These are phyloP conservation scores for Sterrhoptilus dennistouni DNA, from an alignment of 2,113 vertebrate genomes.

Conservation along the genomic window DNA sequence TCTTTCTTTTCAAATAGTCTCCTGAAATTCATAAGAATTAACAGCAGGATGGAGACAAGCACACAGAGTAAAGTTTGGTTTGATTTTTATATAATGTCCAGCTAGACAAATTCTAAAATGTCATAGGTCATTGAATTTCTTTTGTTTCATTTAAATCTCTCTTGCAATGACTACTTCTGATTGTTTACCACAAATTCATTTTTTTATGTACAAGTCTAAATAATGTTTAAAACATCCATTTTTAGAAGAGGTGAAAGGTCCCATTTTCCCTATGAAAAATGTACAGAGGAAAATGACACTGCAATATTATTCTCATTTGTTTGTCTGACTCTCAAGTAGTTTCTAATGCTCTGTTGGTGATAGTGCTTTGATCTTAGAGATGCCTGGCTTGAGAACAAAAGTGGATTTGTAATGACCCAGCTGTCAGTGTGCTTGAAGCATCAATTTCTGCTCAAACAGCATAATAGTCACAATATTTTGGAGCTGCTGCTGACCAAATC, in stretches of 20 bases:
- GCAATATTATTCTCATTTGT: neutral
- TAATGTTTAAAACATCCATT: neutral
- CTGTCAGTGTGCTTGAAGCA: neutral
- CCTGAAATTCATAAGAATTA: neutral
- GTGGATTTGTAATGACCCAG: neutral
- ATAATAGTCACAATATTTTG: neutral
- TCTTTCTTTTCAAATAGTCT: neutral
- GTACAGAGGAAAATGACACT: neutral
- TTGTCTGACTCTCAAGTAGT: neutral
- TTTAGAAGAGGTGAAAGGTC: neutral
- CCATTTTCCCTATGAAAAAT: neutral
- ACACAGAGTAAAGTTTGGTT: neutral
- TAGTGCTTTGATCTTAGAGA: neutral
- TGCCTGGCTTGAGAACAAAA: conserved; percentile 7
- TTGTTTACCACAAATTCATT: neutral
- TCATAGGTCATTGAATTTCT: neutral
- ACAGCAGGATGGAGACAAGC: neutral
- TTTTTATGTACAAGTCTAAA: neutral
- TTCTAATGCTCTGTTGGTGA: neutral
- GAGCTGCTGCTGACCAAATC: neutral
- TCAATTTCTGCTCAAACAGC: neutral
- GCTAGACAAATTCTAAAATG: neutral
- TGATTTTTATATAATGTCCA: neutral
- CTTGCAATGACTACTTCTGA: neutral
- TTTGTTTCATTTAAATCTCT: neutral